Base-by-base conservation (phyloP, 1,140 invertebrate genomes). In the Homarus americanus region DNA sequence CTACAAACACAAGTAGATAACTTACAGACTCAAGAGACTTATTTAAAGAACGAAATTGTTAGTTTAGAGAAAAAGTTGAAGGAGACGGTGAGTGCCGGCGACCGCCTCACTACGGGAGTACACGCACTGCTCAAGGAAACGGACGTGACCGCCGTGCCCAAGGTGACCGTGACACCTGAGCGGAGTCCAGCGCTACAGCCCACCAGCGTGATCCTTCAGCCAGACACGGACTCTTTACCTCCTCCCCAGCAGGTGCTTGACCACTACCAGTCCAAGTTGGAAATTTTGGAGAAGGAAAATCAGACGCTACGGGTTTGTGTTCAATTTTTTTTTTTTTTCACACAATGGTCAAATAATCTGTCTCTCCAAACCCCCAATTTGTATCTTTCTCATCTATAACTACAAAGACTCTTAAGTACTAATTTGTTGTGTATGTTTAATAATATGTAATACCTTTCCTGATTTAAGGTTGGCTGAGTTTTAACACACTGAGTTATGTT, bases 271-370 rank as follows among this genome's bases (percentile, higher is more conserved):
- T 72, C 38, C 28, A 89, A 69, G 44, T 49, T 89, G 40, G 69
- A 79, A 75, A 58, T 58, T 38, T 44, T 89, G 40, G 78, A 89
- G 87, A 89, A 73, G 53, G 79, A 82, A 72, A 82, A 89, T 82
- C 44, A 89, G 40, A 28, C 38, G 0, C 66, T 89, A 73, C 36
- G 80, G 79, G 87, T 89, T 36, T 32, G 87, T 40, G 0, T 72
- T 69, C 7, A 41, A 9, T n/a, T n/a, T n/a, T n/a, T n/a, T n/a
- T n/a, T n/a, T n/a, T n/a, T n/a, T n/a, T n/a, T n/a, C n/a, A n/a
- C n/a, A n/a, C n/a, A n/a, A n/a, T n/a, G n/a, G n/a, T n/a, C n/a
- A n/a, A n/a, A n/a, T n/a, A n/a, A n/a, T n/a, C n/a, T n/a, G n/a
- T n/a, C n/a, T n/a, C n/a, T n/a, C n/a, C n/a, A n/a, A n/a, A n/a